Evolutionary conservation across 2,888 invertebrate genomes (phyloP).

Genomic region (Drosophila hamatofila): DNA sequence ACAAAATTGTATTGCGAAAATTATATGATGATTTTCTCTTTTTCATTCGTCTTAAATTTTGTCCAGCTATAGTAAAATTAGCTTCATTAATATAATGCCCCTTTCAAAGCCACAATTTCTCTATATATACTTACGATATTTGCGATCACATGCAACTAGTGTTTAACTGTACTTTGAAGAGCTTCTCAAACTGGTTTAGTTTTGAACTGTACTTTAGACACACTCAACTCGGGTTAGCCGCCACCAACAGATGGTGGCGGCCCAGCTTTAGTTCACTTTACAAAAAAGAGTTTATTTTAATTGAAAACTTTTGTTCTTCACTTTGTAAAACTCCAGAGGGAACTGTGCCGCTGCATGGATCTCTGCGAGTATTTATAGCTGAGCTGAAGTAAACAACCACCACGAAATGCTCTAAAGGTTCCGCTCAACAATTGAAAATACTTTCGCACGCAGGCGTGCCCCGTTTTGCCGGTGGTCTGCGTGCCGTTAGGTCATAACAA

Average conservation of each 20-base stretch:
- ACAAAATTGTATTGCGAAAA: background rate
- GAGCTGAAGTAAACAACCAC: slow-evolving; percentile 51
- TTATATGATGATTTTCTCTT: background rate
- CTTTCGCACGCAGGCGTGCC: slow-evolving; percentile 80
- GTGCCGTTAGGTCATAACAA: slow-evolving; percentile 65
- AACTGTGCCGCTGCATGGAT: slow-evolving; percentile 63
- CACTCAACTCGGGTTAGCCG: slow-evolving; percentile 38
- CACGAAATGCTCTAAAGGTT: slow-evolving; percentile 49
- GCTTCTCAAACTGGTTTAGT: slow-evolving; percentile 1
- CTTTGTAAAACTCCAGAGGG: slow-evolving; percentile 36
- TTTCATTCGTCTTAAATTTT: background rate
- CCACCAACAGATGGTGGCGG: slow-evolving; percentile 63
- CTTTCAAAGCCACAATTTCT: background rate
- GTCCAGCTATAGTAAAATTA: slow-evolving; percentile 14
- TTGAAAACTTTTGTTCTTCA: slow-evolving; percentile 30
- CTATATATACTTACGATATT: slow-evolving; percentile 33
- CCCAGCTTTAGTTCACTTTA: slow-evolving; percentile 23
- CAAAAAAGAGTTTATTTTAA: background rate
- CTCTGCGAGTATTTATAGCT: slow-evolving; percentile 61
- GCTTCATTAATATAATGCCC: background rate
- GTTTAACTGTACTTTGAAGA: slow-evolving; percentile 9
- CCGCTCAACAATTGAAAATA: slow-evolving; percentile 61
- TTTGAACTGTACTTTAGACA: slow-evolving; percentile 12
- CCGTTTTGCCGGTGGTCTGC: slow-evolving; percentile 45
- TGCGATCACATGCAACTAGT: background rate